Conservation (phyloP, 2,797 vertebrate genomes). For the Cuniculus paca region DNA sequence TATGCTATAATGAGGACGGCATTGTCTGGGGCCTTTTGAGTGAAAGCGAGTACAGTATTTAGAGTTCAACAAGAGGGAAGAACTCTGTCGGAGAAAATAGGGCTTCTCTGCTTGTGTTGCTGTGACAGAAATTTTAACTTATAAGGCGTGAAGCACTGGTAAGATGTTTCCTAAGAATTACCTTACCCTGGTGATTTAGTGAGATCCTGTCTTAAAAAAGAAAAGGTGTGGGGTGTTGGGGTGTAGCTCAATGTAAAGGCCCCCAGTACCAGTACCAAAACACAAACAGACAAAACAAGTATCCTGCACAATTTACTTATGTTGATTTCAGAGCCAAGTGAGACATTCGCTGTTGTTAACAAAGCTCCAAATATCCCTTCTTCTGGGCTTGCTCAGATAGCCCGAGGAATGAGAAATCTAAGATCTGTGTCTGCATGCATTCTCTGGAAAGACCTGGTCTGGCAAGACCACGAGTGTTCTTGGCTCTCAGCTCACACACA, state of each 20-base stretch:
- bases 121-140: constrained; percentile 70
- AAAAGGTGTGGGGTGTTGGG: neutral
- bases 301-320: neutral
- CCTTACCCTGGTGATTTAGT: constrained; percentile 33
- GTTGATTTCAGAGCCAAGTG: constrained; percentile 5
- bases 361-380: neutral
- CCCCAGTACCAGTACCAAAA: neutral
- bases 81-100: constrained; percentile 77
- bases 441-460: neutral
- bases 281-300: neutral
- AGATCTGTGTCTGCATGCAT: neutral
- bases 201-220: neutral
- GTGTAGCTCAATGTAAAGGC: neutral
- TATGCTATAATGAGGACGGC: constrained; percentile 74
- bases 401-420: neutral
- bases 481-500: neutral
- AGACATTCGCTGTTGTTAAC: neutral
- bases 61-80: constrained; percentile 86
- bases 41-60: constrained; percentile 67
- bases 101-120: constrained; percentile 67
- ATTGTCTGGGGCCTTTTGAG: constrained; percentile 78
- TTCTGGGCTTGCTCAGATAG: neutral
- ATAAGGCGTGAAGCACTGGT: constrained; percentile 71
- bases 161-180: constrained; percentile 76
- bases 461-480: neutral